Evolutionary conservation across 2,113 vertebrate genomes (phyloP).

Genomic region (Spilogale gracilis): DNA sequence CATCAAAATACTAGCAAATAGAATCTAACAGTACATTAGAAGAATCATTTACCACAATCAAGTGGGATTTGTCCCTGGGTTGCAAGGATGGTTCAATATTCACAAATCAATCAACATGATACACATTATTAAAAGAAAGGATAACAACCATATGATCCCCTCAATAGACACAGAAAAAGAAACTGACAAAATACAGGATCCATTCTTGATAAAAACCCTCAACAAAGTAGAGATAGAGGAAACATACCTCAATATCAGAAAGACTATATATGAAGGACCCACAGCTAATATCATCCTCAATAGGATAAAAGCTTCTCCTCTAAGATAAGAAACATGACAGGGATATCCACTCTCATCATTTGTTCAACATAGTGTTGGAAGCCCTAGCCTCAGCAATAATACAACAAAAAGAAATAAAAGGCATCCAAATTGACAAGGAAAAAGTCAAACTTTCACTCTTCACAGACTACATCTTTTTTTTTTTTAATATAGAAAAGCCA

Average conservation of each 20-base stretch:
- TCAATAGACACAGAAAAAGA: not conserved
- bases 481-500: not conserved
- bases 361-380: not conserved
- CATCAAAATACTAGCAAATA: too few relatives aligned
- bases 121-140: not conserved
- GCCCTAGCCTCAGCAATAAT: not conserved
- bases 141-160: not conserved
- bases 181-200: not conserved
- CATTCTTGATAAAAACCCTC: not conserved
- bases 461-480: not conserved
- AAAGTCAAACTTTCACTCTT: not conserved
- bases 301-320: not conserved
- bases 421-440: not conserved
- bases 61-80: not conserved
- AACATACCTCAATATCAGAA: not conserved
- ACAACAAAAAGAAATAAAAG: not conserved
- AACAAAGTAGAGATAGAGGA: not conserved
- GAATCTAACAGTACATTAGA: not conserved
- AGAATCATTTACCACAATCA: not conserved
- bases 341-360: not conserved
- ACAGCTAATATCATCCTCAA: not conserved
- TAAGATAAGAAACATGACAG: not conserved
- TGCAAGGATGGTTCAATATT: not conserved
- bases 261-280: not conserved
- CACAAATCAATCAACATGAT: not conserved